These are phyloP conservation scores for Tridacna crocea DNA, from an alignment of 2,888 invertebrate species.

Conservation along the genomic window DNA sequence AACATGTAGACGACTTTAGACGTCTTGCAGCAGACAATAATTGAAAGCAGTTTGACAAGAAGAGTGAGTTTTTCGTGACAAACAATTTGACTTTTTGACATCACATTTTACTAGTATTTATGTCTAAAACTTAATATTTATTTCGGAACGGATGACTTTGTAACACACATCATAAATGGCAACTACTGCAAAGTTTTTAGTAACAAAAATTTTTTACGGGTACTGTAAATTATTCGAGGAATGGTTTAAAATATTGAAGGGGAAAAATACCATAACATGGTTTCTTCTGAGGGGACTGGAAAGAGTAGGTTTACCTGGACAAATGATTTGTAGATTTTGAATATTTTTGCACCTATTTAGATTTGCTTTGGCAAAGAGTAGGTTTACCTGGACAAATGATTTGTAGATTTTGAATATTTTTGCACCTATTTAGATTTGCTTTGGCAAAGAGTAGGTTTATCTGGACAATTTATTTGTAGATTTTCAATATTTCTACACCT, in stretches of 20 bases:
- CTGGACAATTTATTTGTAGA: neutral
- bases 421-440: neutral
- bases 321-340: neutral
- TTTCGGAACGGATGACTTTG: no score
- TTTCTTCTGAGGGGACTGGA: no score
- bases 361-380: neutral
- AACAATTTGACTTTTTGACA: no score
- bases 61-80: no score
- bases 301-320: neutral
- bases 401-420: neutral
- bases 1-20: no score
- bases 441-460: neutral
- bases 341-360: neutral
- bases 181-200: neutral
- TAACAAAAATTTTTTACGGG: no score
- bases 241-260: neutral
- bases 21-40: no score
- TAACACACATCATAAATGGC: neutral
- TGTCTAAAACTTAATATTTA: no score
- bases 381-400: neutral
- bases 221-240: neutral
- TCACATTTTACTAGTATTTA: no score
- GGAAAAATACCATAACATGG: no score
- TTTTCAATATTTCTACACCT: neutral
- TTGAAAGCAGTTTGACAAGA: no score